phyloP scores from a whole-genome alignment of 1,140 invertebrate genomes.

The Drosophila santomea region DNA sequence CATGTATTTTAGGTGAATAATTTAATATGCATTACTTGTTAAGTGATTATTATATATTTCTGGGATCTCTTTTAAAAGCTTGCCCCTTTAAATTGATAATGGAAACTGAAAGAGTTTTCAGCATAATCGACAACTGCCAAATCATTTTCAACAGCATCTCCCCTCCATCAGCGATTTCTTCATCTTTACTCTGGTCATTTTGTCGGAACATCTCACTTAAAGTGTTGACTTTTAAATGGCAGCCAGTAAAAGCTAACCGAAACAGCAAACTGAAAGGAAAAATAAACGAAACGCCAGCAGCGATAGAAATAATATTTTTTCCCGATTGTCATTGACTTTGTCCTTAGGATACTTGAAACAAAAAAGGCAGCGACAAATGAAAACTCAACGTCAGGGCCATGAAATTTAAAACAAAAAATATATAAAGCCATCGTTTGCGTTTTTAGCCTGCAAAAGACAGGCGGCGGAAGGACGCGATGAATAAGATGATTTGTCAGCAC shows the following conservation, averaged over 20 bases:
- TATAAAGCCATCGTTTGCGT: not conserved
- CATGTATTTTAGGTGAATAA: too few species aligned
- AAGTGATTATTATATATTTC: too few species aligned
- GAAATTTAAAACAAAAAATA: slow-evolving; percentile 18
- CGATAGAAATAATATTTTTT: slow-evolving; percentile 25
- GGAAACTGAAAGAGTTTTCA: not conserved
- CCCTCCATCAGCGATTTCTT: too few species aligned
- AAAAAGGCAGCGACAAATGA: slow-evolving; percentile 6
- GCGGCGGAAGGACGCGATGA: slow-evolving; percentile 23
- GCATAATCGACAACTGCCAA: slow-evolving; percentile 4
- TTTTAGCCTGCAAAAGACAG: slow-evolving; percentile 16
- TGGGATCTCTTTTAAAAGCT: too few species aligned
- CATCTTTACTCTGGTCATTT: not conserved
- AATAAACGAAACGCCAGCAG: slow-evolving; percentile 7
- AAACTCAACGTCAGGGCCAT: slow-evolving; percentile 15
- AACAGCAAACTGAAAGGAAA: slow-evolving; percentile 7
- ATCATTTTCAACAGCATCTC: not conserved
- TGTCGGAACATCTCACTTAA: slow-evolving; percentile 15
- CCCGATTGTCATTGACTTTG: slow-evolving; percentile 56
- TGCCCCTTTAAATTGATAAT: too few species aligned
- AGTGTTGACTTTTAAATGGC: slow-evolving; percentile 31
- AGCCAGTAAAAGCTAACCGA: slow-evolving; percentile 6
- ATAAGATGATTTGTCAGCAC: slow-evolving; percentile 24
- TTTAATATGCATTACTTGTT: too few species aligned
- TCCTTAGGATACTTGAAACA: slow-evolving; percentile 40